These are phyloP conservation scores for Terrapene triunguis DNA, from an alignment of 2,113 vertebrate species.

Conservation along the genomic window DNA sequence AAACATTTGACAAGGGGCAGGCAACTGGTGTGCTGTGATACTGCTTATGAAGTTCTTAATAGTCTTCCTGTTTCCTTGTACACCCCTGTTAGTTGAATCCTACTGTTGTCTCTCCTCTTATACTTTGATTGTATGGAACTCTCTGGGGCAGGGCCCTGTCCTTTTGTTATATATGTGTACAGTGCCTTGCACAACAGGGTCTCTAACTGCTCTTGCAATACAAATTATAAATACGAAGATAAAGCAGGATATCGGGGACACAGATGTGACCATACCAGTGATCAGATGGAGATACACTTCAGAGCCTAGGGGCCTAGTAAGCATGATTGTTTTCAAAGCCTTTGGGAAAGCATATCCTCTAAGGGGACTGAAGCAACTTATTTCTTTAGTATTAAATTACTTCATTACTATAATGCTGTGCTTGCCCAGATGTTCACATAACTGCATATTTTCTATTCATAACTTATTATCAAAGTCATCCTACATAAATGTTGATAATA, in stretches of 20 bases:
- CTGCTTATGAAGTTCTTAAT: not conserved
- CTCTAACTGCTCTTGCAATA: not conserved
- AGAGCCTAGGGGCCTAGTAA: fast-evolving
- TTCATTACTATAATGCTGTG: not conserved
- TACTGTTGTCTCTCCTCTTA: not conserved
- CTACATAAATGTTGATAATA: conserved; percentile 36
- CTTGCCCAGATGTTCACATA: conserved; percentile 44
- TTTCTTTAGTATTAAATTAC: not conserved
- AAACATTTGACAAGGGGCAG: fast-evolving
- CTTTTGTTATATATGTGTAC: not conserved
- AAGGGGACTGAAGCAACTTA: not conserved
- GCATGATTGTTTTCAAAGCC: not conserved
- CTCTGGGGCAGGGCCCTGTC: not conserved
- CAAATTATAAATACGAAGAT: not conserved
- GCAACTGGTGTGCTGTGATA: not conserved
- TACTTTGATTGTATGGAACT: not conserved
- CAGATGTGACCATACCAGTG: fast-evolving
- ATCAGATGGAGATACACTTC: not conserved
- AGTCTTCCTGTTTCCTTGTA: not conserved
- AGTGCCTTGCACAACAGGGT: not conserved
- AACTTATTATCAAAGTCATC: conserved; percentile 52
- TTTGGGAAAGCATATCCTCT: not conserved
- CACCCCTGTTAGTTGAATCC: not conserved
- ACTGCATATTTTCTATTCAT: conserved; percentile 42
- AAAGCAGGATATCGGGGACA: not conserved